These are phyloP conservation scores for Cepphus grylle DNA, from an alignment of 2,113 vertebrate genomes.

Conservation along the genomic window DNA sequence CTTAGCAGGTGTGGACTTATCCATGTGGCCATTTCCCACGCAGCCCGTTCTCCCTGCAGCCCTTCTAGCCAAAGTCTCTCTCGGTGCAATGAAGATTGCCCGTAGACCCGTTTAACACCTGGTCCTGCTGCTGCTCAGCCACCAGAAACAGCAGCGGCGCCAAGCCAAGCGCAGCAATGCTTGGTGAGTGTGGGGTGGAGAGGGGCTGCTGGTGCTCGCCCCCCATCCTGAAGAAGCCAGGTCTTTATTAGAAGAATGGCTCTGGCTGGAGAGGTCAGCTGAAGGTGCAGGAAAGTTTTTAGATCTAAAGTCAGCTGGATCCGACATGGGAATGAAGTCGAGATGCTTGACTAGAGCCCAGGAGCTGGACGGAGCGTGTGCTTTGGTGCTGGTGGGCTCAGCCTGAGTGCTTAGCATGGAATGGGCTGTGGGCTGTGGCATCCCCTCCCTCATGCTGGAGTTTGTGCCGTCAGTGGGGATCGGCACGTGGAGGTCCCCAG, in stretches of 20 bases:
- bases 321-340: fast-evolving
- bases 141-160: background rate
- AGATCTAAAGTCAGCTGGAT: background rate
- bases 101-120: fast-evolving
- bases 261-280: background rate
- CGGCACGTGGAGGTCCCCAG: background rate
- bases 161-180: background rate
- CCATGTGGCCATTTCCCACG: background rate
- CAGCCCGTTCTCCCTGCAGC: background rate
- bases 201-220: background rate
- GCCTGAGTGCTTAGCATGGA: background rate
- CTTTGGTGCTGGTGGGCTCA: background rate
- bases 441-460: background rate
- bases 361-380: background rate
- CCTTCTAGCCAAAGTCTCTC: background rate
- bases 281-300: background rate
- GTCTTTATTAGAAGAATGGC: background rate
- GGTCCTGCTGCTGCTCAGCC: background rate
- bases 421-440: background rate
- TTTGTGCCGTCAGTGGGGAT: fast-evolving
- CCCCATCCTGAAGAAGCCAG: background rate
- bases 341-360: background rate
- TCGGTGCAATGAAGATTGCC: background rate
- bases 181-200: background rate
- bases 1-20: background rate